Conservation (phyloP, 2,888 invertebrate species). For the Helicoverpa assulta region DNA sequence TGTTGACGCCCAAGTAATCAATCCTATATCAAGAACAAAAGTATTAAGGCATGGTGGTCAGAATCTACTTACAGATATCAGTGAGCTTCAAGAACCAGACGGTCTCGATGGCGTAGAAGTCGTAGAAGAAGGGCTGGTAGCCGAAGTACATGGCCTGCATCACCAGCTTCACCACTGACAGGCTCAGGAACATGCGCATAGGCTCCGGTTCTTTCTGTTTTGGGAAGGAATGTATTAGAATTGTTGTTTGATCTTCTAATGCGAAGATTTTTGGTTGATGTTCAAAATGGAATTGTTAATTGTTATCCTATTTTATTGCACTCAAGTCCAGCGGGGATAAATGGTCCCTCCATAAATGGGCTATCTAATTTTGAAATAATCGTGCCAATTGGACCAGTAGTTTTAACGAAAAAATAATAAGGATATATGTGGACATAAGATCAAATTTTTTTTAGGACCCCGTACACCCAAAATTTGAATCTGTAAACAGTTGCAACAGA, state of each 20-base stretch:
- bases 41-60: neutral
- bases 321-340: too few species aligned
- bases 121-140: conserved; percentile 70
- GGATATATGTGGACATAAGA: too few species aligned
- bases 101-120: conserved; percentile 60
- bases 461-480: neutral
- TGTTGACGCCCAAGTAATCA: too few species aligned
- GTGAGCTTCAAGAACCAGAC: conserved; percentile 74
- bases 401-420: too few species aligned
- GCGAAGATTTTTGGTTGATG: too few species aligned
- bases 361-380: too few species aligned
- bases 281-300: too few species aligned
- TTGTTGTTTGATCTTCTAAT: neutral
- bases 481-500: neutral
- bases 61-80: conserved; percentile 76
- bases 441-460: neutral
- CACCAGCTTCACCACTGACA: conserved; percentile 75
- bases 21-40: too few species aligned
- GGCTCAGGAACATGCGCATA: conserved; percentile 78
- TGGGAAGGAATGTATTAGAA: neutral
- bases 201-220: conserved; percentile 76
- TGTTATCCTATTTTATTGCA: too few species aligned
- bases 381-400: too few species aligned
- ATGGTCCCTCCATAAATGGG: too few species aligned
- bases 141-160: conserved; percentile 77